These are phyloP conservation scores for Crepidodera aurea DNA, from an alignment of 2,888 invertebrate genomes.

Conservation along the genomic window DNA sequence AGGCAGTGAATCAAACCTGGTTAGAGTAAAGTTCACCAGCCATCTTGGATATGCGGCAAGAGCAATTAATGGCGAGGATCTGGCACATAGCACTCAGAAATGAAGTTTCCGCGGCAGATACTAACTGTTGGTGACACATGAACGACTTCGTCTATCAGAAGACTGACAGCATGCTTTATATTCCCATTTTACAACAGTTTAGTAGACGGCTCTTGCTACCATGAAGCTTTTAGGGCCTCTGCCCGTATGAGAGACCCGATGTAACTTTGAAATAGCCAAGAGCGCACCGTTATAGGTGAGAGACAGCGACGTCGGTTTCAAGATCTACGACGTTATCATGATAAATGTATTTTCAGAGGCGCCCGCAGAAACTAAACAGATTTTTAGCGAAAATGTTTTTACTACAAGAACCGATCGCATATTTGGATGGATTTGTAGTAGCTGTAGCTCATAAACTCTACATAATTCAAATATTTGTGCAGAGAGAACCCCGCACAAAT, in stretches of 20 bases:
- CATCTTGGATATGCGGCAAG: not conserved
- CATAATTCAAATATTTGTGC: too few relatives aligned
- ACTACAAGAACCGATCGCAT: too few relatives aligned
- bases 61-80: slow-evolving; percentile 16
- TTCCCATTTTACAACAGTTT: slow-evolving; percentile 63
- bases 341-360: slow-evolving; percentile 38
- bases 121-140: slow-evolving; percentile 52
- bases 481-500: too few relatives aligned
- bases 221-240: slow-evolving; percentile 56
- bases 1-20: slow-evolving; percentile 5
- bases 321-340: slow-evolving; percentile 41
- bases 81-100: slow-evolving; percentile 18
- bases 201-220: slow-evolving; percentile 54
- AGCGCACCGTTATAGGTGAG: slow-evolving; percentile 57
- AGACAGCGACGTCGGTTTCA: slow-evolving; percentile 42
- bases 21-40: slow-evolving; percentile 1
- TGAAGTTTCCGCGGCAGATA: slow-evolving; percentile 44
- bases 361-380: slow-evolving; percentile 13
- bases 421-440: too few relatives aligned
- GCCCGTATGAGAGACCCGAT: slow-evolving; percentile 46
- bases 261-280: slow-evolving; percentile 54
- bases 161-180: slow-evolving; percentile 60
- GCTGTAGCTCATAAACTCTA: too few relatives aligned
- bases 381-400: not conserved
- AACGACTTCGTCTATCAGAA: slow-evolving; percentile 55